A percentile compares a stretch with the other conserved stretches of the same genome.
Conservation (phyloP, 2,797 vertebrate species). For the Botia almorhae region DNA sequence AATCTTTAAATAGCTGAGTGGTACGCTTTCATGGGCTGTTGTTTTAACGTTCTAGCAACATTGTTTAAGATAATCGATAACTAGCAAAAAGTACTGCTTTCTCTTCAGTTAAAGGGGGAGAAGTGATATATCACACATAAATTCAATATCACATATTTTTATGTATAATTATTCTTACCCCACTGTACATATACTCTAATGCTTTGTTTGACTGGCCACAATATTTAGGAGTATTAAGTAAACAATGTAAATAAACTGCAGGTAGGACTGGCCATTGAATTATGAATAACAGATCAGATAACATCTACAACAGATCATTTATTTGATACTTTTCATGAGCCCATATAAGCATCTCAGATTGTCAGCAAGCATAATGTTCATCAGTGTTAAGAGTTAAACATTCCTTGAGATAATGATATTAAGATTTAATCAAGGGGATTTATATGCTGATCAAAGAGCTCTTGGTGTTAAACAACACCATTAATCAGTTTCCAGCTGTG, state of each 20-base stretch:
- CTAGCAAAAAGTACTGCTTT: neutral
- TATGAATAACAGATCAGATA: constrained; percentile 4
- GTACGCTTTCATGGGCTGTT: constrained; percentile 31
- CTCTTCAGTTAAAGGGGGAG: neutral
- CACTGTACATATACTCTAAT: constrained; percentile 24
- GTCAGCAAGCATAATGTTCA: neutral
- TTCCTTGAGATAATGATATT: constrained; percentile 33
- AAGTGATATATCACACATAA: neutral
- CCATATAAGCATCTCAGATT: neutral
- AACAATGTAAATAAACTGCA: neutral
- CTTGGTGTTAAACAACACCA: constrained; percentile 5
- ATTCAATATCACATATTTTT: too few species aligned
- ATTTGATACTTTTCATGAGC: neutral
- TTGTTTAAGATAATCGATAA: neutral
- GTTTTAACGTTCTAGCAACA: constrained; percentile 20
- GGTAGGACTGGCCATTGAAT: neutral
- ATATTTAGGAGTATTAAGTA: neutral
- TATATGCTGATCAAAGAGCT: neutral
- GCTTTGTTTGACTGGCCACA: constrained; percentile 26
- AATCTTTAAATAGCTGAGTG: constrained; percentile 55
- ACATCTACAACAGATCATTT: neutral
- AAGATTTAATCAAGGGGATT: neutral
- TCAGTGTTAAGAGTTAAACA: constrained; percentile 1
- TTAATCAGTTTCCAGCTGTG: neutral
- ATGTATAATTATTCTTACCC: constrained; percentile 26